Evolutionary conservation across 2,797 vertebrate genomes (phyloP).

Genomic region (Oryzias sinensis): DNA sequence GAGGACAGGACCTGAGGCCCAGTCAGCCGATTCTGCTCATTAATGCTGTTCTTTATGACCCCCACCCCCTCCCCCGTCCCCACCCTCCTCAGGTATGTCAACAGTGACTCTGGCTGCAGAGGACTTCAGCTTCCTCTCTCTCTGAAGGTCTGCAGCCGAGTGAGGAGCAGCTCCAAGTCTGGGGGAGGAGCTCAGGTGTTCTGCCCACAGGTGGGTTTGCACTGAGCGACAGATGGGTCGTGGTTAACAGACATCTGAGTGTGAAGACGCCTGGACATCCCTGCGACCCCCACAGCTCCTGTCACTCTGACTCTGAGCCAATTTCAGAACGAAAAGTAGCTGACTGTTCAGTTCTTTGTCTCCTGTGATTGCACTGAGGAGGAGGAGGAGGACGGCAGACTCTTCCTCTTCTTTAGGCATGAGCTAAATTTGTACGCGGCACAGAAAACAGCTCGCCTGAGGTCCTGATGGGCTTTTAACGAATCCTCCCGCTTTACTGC

Average conservation of each 20-base stretch:
- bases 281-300: too few relatives aligned
- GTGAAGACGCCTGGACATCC: too few relatives aligned
- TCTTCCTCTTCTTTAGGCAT: background rate
- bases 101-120: constrained; percentile 19
- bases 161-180: too few relatives aligned
- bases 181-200: too few relatives aligned
- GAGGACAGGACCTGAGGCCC: constrained; percentile 11
- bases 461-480: constrained; percentile 1
- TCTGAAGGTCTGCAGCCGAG: too few relatives aligned
- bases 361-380: background rate
- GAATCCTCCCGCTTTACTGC: background rate
- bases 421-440: background rate
- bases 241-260: too few relatives aligned
- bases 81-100: constrained; percentile 9
- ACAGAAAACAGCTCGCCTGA: background rate
- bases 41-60: constrained; percentile 31
- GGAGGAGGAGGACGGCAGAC: background rate
- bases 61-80: background rate
- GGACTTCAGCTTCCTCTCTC: background rate
- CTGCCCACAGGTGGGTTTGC: too few relatives aligned
- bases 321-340: background rate
- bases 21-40: constrained; percentile 29
- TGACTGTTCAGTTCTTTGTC: background rate
- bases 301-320: too few relatives aligned
- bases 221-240: too few relatives aligned